A percentile compares a stretch with the other conserved stretches of the same genome.
These are phyloP conservation scores for Heliconius hermathena DNA, from an alignment of 1,140 invertebrate genomes.

Conservation along the genomic window DNA sequence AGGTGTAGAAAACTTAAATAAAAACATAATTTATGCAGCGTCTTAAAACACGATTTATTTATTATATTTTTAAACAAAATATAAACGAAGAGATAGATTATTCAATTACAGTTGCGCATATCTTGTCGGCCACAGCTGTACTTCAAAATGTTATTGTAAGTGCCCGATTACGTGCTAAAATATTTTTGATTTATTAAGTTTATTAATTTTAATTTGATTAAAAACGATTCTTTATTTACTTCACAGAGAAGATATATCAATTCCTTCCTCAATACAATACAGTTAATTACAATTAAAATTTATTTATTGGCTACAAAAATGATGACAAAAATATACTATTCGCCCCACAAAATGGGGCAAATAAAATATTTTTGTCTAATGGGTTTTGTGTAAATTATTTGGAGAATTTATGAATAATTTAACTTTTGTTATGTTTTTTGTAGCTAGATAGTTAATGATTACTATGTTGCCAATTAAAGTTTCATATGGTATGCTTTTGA, in stretches of 20 bases:
- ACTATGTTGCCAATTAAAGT: too few relatives aligned
- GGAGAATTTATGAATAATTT: too few relatives aligned
- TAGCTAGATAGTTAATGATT: too few relatives aligned
- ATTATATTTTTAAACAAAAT: background rate
- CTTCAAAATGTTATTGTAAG: conserved; percentile 3
- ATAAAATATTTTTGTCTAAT: too few relatives aligned
- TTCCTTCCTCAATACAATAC: background rate
- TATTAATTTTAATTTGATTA: background rate
- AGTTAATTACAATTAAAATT: background rate
- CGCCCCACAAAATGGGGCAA: too few relatives aligned
- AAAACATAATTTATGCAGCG: background rate
- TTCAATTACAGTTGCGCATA: background rate
- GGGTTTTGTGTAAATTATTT: too few relatives aligned
- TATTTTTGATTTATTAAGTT: too few relatives aligned
- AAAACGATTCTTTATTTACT: background rate
- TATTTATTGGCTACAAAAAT: too few relatives aligned
- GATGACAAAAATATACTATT: too few relatives aligned
- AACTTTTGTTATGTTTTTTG: too few relatives aligned
- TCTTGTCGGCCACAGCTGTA: background rate
- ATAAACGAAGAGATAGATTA: background rate
- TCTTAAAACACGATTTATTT: background rate
- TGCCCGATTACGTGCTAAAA: background rate
- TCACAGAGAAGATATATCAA: background rate
- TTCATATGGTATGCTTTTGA: too few relatives aligned
- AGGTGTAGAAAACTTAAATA: too few relatives aligned